phyloP scores from a whole-genome alignment of 2,888 invertebrate species.

The Apeira syringaria region DNA sequence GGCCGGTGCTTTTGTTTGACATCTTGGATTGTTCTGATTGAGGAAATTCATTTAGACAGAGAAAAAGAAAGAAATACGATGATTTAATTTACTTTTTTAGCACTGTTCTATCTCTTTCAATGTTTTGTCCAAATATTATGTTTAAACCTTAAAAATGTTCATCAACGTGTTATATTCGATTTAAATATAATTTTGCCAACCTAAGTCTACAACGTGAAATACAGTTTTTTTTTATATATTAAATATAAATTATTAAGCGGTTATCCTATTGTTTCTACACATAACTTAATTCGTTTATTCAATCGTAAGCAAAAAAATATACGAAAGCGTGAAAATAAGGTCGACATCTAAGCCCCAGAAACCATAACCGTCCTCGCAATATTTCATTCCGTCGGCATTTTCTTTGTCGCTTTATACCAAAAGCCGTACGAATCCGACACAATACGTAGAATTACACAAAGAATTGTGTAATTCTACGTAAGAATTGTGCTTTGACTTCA shows the following conservation, averaged over 20 bases:
- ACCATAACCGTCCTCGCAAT: constrained; percentile 14
- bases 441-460: constrained; percentile 29
- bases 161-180: too few species aligned
- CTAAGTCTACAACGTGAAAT: too few species aligned
- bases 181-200: too few species aligned
- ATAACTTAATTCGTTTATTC: too few species aligned
- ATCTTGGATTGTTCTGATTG: neutral
- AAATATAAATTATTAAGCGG: too few species aligned
- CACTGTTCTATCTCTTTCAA: neutral
- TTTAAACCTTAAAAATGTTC: too few species aligned
- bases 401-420: constrained; percentile 20
- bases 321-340: constrained; percentile 6
- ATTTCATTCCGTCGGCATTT: constrained; percentile 24
- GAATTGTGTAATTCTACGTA: too few species aligned
- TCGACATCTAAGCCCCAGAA: constrained; percentile 9
- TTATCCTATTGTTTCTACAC: too few species aligned
- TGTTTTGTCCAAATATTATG: too few species aligned
- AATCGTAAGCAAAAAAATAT: too few species aligned
- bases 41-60: neutral
- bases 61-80: neutral
- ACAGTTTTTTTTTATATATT: too few species aligned
- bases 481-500: constrained; percentile 29
- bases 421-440: constrained; percentile 20
- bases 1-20: constrained; percentile 25
- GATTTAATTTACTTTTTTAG: too few species aligned